Evolutionary conservation across 1,140 invertebrate genomes (phyloP), one percentile per base, ranked within the genome.

Genomic region (Brachionus angularis): DNA sequence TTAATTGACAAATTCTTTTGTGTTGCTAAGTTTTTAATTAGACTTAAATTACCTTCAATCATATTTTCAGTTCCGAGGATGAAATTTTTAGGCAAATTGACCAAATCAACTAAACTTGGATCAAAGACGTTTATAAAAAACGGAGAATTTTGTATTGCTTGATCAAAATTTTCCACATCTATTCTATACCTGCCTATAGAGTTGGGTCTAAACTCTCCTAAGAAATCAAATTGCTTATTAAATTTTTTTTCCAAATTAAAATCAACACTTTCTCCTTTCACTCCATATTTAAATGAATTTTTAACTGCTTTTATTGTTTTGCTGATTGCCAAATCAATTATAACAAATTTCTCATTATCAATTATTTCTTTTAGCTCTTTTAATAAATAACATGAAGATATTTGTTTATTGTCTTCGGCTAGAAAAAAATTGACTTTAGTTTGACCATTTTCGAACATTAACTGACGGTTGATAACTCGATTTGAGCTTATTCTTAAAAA

Each of bases 11-110:
- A 34, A n/a, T 23, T 14, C 36, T 18, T n/a, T 7, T 14, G 14
- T 50, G 23, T 31, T 31, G 5, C 12, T 8, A 0, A 27, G 18
- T 0, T 34, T 29, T 39, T 25, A 25, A 34, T 23, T n/a, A n/a
- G n/a, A n/a, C n/a, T n/a, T n/a, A 36, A 23, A 21, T 25, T 58
- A 39, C 53, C 25, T 58, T 58, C 53, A n/a, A 27, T 55, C 16
- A 46, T 31, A 72, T 49, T 76, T 74, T 81, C 80, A 76, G 74
- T 74, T 36, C 73, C 72, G n/a, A 77, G 86, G 80, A 78, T 75
- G 74, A 77, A 72, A 42, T 78, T 80, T 34, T 75, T 75, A 53
- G 79, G 77, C 27, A 81, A 44, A 23, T 76, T 77, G 71, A 74
- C 77, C 2, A 82, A 76, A 18, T 74, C 61, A 7, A 82, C 76